phyloP scores from a whole-genome alignment of 2,888 invertebrate species.

The Lutraria lutraria region DNA sequence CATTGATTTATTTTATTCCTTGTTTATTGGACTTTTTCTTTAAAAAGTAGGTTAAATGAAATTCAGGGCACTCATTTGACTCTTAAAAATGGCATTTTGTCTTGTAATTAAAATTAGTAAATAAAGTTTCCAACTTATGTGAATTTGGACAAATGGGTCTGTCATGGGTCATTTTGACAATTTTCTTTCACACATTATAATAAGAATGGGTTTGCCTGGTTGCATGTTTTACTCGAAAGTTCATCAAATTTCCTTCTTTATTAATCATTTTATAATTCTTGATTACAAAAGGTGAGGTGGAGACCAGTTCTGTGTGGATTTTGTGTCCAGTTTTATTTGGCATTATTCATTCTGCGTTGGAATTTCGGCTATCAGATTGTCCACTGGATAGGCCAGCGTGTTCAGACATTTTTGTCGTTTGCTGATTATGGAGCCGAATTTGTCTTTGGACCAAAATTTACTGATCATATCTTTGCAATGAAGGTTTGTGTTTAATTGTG shows the following conservation, averaged over 20 bases:
- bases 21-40: neutral
- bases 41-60: too few species aligned
- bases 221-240: neutral
- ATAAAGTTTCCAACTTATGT: too few species aligned
- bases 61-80: too few species aligned
- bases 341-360: conserved; percentile 95
- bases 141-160: too few species aligned
- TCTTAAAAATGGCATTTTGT: too few species aligned
- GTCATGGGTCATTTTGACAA: too few species aligned
- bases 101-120: too few species aligned
- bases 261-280: neutral
- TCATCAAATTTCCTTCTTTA: neutral
- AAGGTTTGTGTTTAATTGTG: conserved; percentile 89
- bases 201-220: neutral
- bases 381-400: conserved; percentile 90
- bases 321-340: conserved; percentile 94
- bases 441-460: conserved; percentile 90
- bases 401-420: conserved; percentile 93
- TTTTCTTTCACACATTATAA: too few species aligned
- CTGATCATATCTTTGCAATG: conserved; percentile 92
- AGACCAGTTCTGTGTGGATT: conserved; percentile 93
- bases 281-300: conserved; percentile 88
- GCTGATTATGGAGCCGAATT: conserved; percentile 93
- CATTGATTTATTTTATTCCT: too few species aligned
- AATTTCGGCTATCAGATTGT: conserved; percentile 92